Base-by-base conservation (phyloP, 2,113 vertebrate species). In the Tichodroma muraria region DNA sequence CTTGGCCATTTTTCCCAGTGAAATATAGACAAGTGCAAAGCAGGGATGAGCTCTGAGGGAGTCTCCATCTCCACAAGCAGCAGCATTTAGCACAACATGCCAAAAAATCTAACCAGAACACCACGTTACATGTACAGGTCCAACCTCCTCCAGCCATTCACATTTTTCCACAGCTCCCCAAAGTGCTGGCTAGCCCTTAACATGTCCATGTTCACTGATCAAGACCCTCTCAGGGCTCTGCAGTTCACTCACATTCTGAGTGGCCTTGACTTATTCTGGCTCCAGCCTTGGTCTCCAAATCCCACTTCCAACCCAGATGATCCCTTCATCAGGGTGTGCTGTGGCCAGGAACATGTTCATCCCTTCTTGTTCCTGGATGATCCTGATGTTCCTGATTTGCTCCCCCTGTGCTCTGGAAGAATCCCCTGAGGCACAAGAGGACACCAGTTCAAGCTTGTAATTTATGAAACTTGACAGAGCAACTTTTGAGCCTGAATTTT, bases 201-300 rank as follows among this genome's bases (percentile, higher is more conserved):
- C 6, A 5, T 5, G 11, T 15, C 54, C 31, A 14, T 8, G 8
- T 44, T 56, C 1, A 2, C 19, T 1, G 1, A 83, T 33, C 9
- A 65, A 17, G 27, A 10, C 27, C 5, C 15, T 6, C 16, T 13
- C 24, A 53, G 54, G 24, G 10, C 54, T 83, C 50, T 56, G 60
- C 56, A 57, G 19, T 24, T 38, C 22, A 4, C 15, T 57, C 28
- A 30, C 22, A 21, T n/a, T 84, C 59, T 6, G 1, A 15, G 31
- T 24, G 15, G 14, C 10, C 21, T 20, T 44, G 11, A 70, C 8
- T 57, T 31, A 30, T 6, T 21, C 33, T 13, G 8, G 24, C 70
- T 63, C 25, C 70, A 42, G 20, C 44, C 81, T 65, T 50, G 24
- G 7, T 52, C 50, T 65, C 81, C 68, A 69, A 35, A 50, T 24